These are phyloP conservation scores for Callospermophilus lateralis DNA, from an alignment of 2,113 vertebrate species.

Conservation along the genomic window DNA sequence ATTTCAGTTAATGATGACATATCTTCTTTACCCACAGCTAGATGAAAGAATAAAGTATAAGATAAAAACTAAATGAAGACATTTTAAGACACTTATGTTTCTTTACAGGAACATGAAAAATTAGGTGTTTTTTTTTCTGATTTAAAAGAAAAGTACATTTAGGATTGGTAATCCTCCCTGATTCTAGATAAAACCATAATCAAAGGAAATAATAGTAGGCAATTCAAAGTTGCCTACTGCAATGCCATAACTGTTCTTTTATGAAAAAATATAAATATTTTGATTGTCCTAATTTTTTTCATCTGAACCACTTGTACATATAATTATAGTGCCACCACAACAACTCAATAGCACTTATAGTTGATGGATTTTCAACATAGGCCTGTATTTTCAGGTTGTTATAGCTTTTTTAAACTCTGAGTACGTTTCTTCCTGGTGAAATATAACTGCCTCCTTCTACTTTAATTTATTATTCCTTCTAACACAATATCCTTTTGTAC, in stretches of 20 bases:
- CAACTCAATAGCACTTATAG: conserved; percentile 52
- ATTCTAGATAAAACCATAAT: conserved; percentile 21
- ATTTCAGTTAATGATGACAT: conserved; percentile 78
- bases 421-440: not conserved
- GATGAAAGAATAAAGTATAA: conserved; percentile 39
- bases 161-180: conserved; percentile 15
- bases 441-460: conserved; percentile 26
- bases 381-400: not conserved
- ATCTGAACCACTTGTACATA: not conserved
- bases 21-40: conserved; percentile 75
- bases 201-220: not conserved
- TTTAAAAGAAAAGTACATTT: conserved; percentile 54
- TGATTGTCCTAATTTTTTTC: not conserved
- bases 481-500: not conserved
- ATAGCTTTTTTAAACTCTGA: conserved; percentile 56
- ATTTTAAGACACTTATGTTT: conserved; percentile 39
- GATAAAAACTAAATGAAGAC: not conserved
- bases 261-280: conserved; percentile 29
- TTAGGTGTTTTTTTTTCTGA: not conserved
- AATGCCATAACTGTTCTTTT: not conserved
- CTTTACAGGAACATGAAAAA: conserved; percentile 22
- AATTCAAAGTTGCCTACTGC: not conserved
- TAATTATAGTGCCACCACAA: conserved; percentile 26
- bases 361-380: conserved; percentile 23
- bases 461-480: conserved; percentile 54